A percentile compares a stretch with the other conserved stretches of the same genome.
Conservation (phyloP, 1,140 invertebrate species). For the Drosophila auraria region DNA sequence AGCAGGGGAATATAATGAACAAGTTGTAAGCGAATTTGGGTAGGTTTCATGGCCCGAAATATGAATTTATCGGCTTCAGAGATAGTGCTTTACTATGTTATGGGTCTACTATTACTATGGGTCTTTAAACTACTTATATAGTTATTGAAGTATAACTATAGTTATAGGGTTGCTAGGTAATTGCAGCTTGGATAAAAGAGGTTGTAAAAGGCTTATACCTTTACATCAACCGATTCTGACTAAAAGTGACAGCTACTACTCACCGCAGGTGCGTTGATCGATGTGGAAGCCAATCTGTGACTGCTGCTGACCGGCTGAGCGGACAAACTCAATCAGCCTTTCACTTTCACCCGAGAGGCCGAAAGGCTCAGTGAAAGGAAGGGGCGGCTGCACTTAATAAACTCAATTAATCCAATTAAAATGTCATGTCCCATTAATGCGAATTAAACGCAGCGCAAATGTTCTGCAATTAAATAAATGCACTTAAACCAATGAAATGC, state of each 20-base stretch:
- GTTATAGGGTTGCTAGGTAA: background rate
- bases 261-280: background rate
- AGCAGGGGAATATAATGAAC: constrained; percentile 22
- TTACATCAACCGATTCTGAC: too few species aligned
- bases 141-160: background rate
- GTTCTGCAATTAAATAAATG: constrained; percentile 80
- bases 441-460: constrained; percentile 71
- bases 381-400: constrained; percentile 65
- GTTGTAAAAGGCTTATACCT: background rate
- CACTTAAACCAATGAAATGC: constrained; percentile 72
- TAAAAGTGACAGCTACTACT: background rate
- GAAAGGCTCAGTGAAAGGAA: constrained; percentile 4
- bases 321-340: constrained; percentile 41
- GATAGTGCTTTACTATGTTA: constrained; percentile 1
- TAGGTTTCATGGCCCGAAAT: constrained; percentile 1
- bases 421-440: constrained; percentile 82
- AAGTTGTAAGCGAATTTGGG: constrained; percentile 14
- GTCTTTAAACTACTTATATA: background rate
- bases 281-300: constrained; percentile 15
- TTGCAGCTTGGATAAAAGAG: background rate
- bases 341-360: constrained; percentile 35
- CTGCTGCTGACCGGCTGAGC: constrained; percentile 12
- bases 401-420: constrained; percentile 83
- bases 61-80: background rate
- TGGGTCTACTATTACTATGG: too few species aligned